Evolutionary conservation across 2,888 invertebrate species (phyloP), one percentile per base, ranked within the genome.

Genomic region (Acronicta aceris): DNA sequence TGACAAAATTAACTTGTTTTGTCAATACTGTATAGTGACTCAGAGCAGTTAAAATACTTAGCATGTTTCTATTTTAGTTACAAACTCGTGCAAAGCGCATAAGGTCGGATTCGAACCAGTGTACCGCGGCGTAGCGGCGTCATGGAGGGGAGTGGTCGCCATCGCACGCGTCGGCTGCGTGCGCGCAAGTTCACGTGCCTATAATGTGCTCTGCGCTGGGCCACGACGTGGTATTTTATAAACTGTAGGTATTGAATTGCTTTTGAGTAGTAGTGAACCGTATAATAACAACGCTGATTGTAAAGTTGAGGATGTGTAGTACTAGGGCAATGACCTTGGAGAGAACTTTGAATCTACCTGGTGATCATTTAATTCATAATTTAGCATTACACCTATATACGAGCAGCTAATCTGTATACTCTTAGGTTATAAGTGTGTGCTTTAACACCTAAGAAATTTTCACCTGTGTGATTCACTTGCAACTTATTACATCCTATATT

Each of bases 111-210:
- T 64, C 48, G 58, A 69, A 69, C 65, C 59, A 52, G 78, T 54
- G 47, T 60, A 60, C 59, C 51, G 30, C 43, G 21, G 13, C 9
- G 27, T 17, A 38, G 25, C 60, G 53, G 47, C 69, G 71, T 71
- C 63, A 67, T 36, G 15, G 45, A 65, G 73, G 75, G 69, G 75
- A 64, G 71, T 59, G 76, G 54, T 62, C 53, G 41, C 16, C 6
- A 7, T 10, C 27, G 47, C 76, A 81, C 77, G 81, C 66, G 33
- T 17, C 40, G 36, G n/a, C 33, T 48, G 77, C 81, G 81, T 81
- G 81, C 49, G 59, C 71, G 73, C 57, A 50, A 9, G 49, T 49
- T 59, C 74, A 76, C 77, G 74, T 62, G 65, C 55, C 16, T 12
- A 17, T 46, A 30, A 42, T 33, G 72, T 55, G 60, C 54, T 57